A percentile compares a stretch with the other conserved stretches of the same genome.
Conservation (phyloP, 2,797 vertebrate species). For the Sebastes baramenuke region DNA sequence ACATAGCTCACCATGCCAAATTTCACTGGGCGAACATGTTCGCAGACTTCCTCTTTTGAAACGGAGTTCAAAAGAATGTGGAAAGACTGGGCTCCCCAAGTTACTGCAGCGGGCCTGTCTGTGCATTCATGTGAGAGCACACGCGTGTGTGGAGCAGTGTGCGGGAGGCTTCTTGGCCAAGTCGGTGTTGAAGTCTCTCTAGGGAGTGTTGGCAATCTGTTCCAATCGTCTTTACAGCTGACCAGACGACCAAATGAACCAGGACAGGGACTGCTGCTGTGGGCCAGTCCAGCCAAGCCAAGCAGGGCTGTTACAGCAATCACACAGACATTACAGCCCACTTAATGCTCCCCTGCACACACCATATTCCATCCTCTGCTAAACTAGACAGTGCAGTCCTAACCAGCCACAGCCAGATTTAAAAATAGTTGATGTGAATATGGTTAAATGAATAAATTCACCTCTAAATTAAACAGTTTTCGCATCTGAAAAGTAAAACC, state of each 20-base stretch:
- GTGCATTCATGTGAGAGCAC: slow-evolving; percentile 76
- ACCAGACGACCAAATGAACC: slow-evolving; percentile 82
- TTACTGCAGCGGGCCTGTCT: slow-evolving; percentile 63
- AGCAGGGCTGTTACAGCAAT: slow-evolving; percentile 74
- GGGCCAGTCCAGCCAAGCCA: slow-evolving; percentile 78
- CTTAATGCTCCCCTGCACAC: slow-evolving; percentile 73
- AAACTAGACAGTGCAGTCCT: slow-evolving; percentile 50
- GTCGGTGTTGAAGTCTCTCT: slow-evolving; percentile 81
- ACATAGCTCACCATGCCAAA: slow-evolving; percentile 60
- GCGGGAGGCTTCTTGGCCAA: slow-evolving; percentile 78
- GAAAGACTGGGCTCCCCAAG: slow-evolving; percentile 75
- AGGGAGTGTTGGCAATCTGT: slow-evolving; percentile 83
- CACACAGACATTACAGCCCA: slow-evolving; percentile 73
- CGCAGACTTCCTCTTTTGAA: slow-evolving; percentile 65
- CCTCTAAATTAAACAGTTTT: slow-evolving; percentile 32
- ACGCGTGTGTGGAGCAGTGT: slow-evolving; percentile 66
- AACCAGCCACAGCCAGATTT: slow-evolving; percentile 38
- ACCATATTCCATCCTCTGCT: slow-evolving; percentile 64
- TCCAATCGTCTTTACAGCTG: slow-evolving; percentile 84
- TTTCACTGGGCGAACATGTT: slow-evolving; percentile 60
- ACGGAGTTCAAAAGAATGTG: slow-evolving; percentile 71
- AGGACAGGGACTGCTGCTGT: slow-evolving; percentile 81
- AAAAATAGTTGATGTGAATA: slow-evolving; percentile 50
- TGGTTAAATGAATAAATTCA: slow-evolving; percentile 32
- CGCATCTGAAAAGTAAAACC: slow-evolving; percentile 17